Base-by-base conservation (phyloP, 35 echinoderm and acorn worm genomes). In the Lytechinus variegatus region DNA sequence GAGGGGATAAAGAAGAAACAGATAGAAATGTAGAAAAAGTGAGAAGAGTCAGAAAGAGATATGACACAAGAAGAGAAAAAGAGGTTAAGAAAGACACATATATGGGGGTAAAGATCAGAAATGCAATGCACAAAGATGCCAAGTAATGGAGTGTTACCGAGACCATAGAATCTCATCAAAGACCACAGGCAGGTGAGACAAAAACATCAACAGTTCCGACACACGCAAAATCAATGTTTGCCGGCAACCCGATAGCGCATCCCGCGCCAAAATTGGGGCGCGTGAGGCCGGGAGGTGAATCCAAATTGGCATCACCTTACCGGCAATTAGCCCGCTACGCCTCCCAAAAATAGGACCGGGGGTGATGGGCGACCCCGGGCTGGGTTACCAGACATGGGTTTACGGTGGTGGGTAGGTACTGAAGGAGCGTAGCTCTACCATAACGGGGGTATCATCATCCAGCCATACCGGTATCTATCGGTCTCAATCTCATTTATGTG, bases 141-240 rank as follows among this genome's bases (percentile, higher is more conserved):
- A 79, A 79, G 66, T 79, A 79, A 71, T 19, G 66, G 66, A 79
- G 66, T 79, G 16, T 24, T 79, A n/a, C 66, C n/a, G 6, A 24
- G 66, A 79, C 66, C 66, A 79, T 79, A n/a, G 61, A 71, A 71
- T 16, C 61, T 71, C 61, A 71, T 21, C 19, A 79, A 8, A 24
- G 66, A 79, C 66, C 52, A 90, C 13, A 44, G 28, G 29, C 88
- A 90, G 92, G 92, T 54, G 92, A 93, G 92, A 93, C 92, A 93
- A 93, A 44, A 93, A 93, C 92, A 93, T 93, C 92, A 93, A 57
- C 92, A 93, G 92, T 93, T 93, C 92, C 92, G 54, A 93, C 54
- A 57, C 54, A 57, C 92, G 27, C 92, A 93, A 93, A 93, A 93
- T 93, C 92, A 93, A 93, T 93, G 92, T 93, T 93, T 93, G 92